phyloP scores from a whole-genome alignment of 2,888 invertebrate species.

The Rhopalosiphum nymphaeae region DNA sequence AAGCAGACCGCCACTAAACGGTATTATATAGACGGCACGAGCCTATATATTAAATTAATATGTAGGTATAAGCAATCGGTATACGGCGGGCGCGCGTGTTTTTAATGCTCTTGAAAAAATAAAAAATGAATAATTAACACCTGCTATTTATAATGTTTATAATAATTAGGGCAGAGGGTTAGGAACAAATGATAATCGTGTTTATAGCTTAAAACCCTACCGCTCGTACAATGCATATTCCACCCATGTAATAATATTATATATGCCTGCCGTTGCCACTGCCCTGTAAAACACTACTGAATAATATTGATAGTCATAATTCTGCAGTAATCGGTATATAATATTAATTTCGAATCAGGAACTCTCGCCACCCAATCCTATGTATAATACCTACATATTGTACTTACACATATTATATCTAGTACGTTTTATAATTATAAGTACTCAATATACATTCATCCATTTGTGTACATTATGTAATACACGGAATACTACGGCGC shows the following conservation, averaged over 20 bases:
- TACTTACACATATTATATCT: neutral
- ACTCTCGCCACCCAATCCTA: neutral
- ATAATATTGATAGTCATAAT: neutral
- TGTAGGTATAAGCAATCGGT: neutral
- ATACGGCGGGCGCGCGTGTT: conserved; percentile 5
- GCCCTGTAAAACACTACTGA: neutral
- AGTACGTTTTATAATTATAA: neutral
- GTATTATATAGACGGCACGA: conserved; percentile 22
- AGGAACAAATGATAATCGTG: neutral
- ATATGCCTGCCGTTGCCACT: neutral
- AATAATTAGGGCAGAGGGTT: conserved; percentile 32
- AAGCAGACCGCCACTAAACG: neutral
- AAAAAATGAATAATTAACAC: conserved; percentile 39
- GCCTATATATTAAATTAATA: neutral
- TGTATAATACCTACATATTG: neutral
- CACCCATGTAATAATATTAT: neutral
- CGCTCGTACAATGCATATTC: neutral
- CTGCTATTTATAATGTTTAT: conserved; percentile 6
- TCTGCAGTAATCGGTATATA: neutral
- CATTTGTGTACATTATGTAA: neutral
- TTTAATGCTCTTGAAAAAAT: neutral
- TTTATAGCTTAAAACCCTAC: neutral
- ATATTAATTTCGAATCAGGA: neutral
- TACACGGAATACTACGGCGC: neutral
- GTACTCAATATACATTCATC: neutral